A percentile compares a stretch with the other conserved stretches of the same genome.
Evolutionary conservation across 2,888 invertebrate species (phyloP).

Genomic region (Eilema griseolum): DNA sequence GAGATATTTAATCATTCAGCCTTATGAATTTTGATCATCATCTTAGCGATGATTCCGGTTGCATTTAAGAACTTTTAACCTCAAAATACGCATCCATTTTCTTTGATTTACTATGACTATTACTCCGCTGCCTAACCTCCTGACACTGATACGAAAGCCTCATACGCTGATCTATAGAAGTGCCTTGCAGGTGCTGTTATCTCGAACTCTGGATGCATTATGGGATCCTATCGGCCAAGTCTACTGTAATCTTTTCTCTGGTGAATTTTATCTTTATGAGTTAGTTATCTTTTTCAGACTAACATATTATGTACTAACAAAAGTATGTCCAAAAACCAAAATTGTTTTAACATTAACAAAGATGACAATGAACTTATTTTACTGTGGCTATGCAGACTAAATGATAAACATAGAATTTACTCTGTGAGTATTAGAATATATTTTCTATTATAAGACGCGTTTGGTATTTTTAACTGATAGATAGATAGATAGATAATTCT

Average conservation of each 20-base stretch:
- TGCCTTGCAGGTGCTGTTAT: no score
- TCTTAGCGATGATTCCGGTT: background rate
- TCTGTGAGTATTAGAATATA: conserved; percentile 37
- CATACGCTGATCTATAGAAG: no score
- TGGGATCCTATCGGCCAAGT: no score
- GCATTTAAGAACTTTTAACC: background rate
- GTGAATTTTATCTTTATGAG: background rate
- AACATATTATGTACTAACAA: conserved; percentile 13
- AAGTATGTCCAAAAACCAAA: conserved; percentile 17
- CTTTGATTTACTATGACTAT: background rate
- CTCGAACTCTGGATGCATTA: no score
- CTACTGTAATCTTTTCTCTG: background rate
- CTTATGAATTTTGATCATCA: background rate
- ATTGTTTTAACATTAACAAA: conserved; percentile 23
- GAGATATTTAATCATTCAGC: background rate
- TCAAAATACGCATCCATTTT: background rate
- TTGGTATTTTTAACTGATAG: no score
- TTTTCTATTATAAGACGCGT: background rate
- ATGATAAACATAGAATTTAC: conserved; percentile 45
- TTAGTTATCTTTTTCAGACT: conserved; percentile 26
- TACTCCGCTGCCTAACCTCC: no score
- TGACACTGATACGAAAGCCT: background rate
- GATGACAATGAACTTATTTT: conserved; percentile 49
- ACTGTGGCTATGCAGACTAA: conserved; percentile 58
- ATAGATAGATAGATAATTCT: no score